Conservation (phyloP, 2,888 invertebrate species). For the Hybos culiciformis region DNA sequence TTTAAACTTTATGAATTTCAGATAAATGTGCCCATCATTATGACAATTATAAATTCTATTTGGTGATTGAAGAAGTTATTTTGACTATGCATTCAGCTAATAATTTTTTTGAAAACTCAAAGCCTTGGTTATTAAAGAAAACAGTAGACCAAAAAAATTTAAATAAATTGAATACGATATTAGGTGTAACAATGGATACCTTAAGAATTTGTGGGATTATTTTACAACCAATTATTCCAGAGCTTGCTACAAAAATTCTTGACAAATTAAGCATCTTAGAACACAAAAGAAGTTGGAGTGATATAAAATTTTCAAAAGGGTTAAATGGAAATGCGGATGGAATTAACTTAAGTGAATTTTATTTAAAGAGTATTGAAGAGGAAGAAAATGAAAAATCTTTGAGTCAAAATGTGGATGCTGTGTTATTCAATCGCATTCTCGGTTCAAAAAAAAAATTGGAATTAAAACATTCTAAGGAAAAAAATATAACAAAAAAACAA, state of each 20-base stretch:
- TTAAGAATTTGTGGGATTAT: slow-evolving; percentile 66
- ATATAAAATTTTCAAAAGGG: slow-evolving; percentile 30
- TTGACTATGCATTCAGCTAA: slow-evolving; percentile 64
- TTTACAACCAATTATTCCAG: slow-evolving; percentile 76
- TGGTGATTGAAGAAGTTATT: slow-evolving; percentile 66
- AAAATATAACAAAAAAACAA: no score
- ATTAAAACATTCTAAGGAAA: no score
- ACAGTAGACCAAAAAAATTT: slow-evolving; percentile 31
- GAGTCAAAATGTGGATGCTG: not conserved
- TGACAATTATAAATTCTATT: slow-evolving; percentile 64
- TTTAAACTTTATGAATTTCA: slow-evolving; percentile 24
- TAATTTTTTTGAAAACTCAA: slow-evolving; percentile 67
- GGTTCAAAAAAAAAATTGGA: no score
- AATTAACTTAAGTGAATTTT: not conserved
- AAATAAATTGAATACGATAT: slow-evolving; percentile 52
- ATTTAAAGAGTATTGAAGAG: not conserved
- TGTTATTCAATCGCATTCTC: not conserved
- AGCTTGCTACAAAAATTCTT: slow-evolving; percentile 50
- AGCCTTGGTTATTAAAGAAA: slow-evolving; percentile 80
- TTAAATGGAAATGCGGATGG: no score
- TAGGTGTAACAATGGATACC: slow-evolving; percentile 75
- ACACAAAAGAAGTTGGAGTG: slow-evolving; percentile 38
- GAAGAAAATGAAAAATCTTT: not conserved
- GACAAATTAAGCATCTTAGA: slow-evolving; percentile 47
- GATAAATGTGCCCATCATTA: slow-evolving; percentile 55